Evolutionary conservation across 2,113 vertebrate species (phyloP), one percentile per base, ranked within the genome.

Genomic region (Plotosus lineatus): DNA sequence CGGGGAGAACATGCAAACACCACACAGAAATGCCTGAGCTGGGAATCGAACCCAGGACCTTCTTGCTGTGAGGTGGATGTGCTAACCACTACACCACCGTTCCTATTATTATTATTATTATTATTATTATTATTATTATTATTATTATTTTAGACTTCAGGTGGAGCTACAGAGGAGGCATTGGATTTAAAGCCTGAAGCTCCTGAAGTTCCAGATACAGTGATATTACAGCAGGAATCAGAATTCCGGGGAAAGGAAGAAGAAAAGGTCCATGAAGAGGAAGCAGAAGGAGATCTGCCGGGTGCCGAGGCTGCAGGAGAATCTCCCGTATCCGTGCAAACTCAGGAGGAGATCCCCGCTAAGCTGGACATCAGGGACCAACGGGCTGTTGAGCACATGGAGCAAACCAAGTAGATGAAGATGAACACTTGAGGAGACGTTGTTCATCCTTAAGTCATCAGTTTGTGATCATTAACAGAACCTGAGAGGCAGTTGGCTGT

Each of bases 191-290:
- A 88, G 61, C 81, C 65, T 3, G 75, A 48, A 53, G 26, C 42
- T 15, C 46, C 65, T 65, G 77, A 89, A 26, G 68, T 53, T 36
- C 17, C 83, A 1, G 80, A 74, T 28, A 79, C 86, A 3, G 65
- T 77, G 72, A 73, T 21, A 26, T 15, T 77, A 0, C 82, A 90
- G 60, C 78, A 83, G 72, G 85, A 87, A 61, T 48, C n/a, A 65
- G 65, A 61, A 46, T 60, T 66, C 1, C 28, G 84, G 63, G 88
- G 82, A 79, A 79, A 68, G 26, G 63, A 51, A 60, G 50, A 75
- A 48, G 53, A 65, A 58, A 48, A 58, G 38, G 46, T 28, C 33
- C 78, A 80, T 31, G n/a, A 73, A 17, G 38, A 8, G 3, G 21
- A 61, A 42, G 50, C 21, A 19, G 79, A 75, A 46, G 79, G 40